Conservation (phyloP, 2,888 invertebrate species). For the Dryococelus australis region DNA sequence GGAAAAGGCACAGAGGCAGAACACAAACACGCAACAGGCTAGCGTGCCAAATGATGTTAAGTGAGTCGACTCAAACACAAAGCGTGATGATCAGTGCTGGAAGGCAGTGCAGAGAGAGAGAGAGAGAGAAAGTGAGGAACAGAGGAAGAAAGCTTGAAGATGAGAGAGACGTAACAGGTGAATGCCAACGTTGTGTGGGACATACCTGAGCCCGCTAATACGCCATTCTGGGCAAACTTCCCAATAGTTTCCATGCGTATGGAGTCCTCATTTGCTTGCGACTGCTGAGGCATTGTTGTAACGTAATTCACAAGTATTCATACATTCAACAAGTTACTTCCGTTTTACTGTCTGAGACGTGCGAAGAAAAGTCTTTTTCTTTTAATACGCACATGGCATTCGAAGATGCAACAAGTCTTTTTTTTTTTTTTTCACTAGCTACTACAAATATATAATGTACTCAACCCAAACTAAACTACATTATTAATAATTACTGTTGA, state of each 20-base stretch:
- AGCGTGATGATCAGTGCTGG: too few relatives aligned
- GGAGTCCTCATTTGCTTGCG: conserved; percentile 59
- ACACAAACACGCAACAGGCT: too few relatives aligned
- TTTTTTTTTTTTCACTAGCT: neutral
- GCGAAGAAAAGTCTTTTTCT: neutral
- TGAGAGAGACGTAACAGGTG: neutral
- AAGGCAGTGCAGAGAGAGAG: too few relatives aligned
- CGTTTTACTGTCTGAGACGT: neutral
- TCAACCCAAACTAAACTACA: neutral
- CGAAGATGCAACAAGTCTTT: neutral
- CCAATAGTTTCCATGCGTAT: conserved; percentile 72
- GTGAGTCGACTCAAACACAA: too few relatives aligned
- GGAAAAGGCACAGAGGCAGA: too few relatives aligned
- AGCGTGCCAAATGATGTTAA: too few relatives aligned
- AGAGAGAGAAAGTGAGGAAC: too few relatives aligned
- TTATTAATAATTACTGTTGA: neutral
- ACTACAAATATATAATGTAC: neutral
- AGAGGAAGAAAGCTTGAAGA: too few relatives aligned
- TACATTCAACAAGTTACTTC: neutral
- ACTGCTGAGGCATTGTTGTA: conserved; percentile 33
- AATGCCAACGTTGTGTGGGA: neutral
- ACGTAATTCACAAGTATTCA: neutral
- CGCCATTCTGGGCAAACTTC: conserved; percentile 68
- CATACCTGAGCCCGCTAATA: conserved; percentile 40
- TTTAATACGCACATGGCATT: neutral